These are phyloP conservation scores for Lophotriccus pileatus DNA, from an alignment of 2,797 vertebrate species.

Conservation along the genomic window DNA sequence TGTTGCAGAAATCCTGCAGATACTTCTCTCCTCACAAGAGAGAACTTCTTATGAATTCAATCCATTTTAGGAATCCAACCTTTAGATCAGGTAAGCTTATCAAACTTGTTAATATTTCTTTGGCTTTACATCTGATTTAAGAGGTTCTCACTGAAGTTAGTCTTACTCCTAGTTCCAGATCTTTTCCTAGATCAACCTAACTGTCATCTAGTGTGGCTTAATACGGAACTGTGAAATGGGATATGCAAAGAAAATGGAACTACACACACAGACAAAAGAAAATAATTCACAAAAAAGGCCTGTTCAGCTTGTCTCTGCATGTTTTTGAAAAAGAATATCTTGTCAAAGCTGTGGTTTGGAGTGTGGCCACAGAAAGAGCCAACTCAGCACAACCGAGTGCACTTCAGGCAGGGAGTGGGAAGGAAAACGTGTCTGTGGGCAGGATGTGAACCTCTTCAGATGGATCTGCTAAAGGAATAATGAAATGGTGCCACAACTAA, in stretches of 20 bases:
- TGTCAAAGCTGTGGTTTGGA: neutral
- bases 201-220: neutral
- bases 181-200: neutral
- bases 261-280: fast-evolving
- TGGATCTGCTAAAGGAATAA: neutral
- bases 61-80: neutral
- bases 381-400: neutral
- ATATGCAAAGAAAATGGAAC: neutral
- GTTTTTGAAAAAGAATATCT: neutral
- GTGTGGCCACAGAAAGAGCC: neutral
- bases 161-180: neutral
- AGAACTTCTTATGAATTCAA: neutral
- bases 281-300: neutral
- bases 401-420: neutral
- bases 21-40: neutral
- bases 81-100: neutral
- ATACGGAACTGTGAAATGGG: neutral
- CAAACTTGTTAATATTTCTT: neutral
- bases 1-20: neutral
- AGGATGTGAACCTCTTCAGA: neutral
- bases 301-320: neutral
- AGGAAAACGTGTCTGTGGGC: slow-evolving; percentile 8
- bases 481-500: neutral
- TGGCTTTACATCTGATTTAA: neutral
- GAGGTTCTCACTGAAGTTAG: neutral